Percentiles rank a stretch among this genome's conserved stretches.
Evolutionary conservation across 2,797 vertebrate species (phyloP).

Genomic region (Arrhamphus sclerolepis): DNA sequence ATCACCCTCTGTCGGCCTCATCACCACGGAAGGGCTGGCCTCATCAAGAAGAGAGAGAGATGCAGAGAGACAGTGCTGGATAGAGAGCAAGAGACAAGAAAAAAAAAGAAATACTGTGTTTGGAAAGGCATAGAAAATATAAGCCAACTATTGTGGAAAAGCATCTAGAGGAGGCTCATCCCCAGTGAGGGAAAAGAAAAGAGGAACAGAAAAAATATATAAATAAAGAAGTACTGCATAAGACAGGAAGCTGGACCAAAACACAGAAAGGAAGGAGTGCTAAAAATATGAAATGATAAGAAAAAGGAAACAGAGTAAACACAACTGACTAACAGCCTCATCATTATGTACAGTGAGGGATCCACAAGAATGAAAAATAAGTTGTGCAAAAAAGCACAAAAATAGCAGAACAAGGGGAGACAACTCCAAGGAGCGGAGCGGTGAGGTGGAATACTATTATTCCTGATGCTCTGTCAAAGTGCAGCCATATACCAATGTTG

Average conservation of each 20-base stretch:
- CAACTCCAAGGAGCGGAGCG: no score
- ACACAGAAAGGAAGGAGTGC: background rate
- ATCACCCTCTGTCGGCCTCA: slow-evolving; percentile 73
- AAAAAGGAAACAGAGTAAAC: no score
- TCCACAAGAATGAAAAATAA: no score
- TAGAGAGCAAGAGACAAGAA: slow-evolving; percentile 20
- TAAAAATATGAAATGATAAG: background rate
- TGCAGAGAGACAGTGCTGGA: slow-evolving; percentile 17
- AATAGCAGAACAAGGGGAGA: no score
- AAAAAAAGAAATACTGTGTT: slow-evolving; percentile 22
- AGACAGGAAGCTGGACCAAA: background rate
- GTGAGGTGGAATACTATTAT: no score
- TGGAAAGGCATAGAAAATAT: slow-evolving; percentile 21
- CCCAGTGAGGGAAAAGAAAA: slow-evolving; percentile 3
- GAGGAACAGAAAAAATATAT: slow-evolving; percentile 10
- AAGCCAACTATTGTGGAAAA: slow-evolving; percentile 21
- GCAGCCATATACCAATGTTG: no score
- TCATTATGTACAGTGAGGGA: no score
- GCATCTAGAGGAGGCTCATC: slow-evolving; percentile 4
- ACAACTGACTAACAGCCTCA: no score
- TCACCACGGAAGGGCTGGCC: slow-evolving; percentile 70
- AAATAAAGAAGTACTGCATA: background rate
- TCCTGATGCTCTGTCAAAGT: no score
- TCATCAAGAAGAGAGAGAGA: slow-evolving; percentile 61
- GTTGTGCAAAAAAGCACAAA: no score